Conservation (phyloP, 2,888 invertebrate species). For the Hirtodrosophila cameraria region DNA sequence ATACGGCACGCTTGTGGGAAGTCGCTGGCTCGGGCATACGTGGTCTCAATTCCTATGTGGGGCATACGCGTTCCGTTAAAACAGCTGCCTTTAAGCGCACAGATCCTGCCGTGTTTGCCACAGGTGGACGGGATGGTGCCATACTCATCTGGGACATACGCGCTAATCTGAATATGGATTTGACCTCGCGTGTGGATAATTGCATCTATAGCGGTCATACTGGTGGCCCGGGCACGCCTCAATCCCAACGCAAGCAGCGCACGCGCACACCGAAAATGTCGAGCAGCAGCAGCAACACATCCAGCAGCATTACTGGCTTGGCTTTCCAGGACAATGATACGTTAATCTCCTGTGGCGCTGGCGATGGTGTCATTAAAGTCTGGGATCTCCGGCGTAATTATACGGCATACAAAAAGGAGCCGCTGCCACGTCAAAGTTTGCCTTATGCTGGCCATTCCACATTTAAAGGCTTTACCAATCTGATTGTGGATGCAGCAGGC, state of each 20-base stretch:
- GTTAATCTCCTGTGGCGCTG: constrained; percentile 93
- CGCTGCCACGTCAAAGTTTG: constrained; percentile 89
- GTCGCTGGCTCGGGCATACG: constrained; percentile 85
- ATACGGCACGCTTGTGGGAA: constrained; percentile 92
- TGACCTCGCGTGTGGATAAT: constrained; percentile 88
- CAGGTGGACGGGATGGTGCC: constrained; percentile 94
- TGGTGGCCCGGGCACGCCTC: constrained; percentile 85
- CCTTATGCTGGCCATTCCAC: constrained; percentile 90
- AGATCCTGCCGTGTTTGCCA: constrained; percentile 91
- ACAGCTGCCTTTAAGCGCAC: constrained; percentile 90
- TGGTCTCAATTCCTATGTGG: constrained; percentile 87
- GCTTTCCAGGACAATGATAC: constrained; percentile 92
- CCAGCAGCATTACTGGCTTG: constrained; percentile 92
- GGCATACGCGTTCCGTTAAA: constrained; percentile 93
- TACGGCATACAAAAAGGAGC: constrained; percentile 87
- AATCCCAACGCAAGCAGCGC: constrained; percentile 85
- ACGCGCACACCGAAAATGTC: constrained; percentile 84
- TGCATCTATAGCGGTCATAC: constrained; percentile 86
- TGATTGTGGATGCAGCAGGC: constrained; percentile 89
- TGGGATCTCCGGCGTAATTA: constrained; percentile 95
- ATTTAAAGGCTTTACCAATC: constrained; percentile 90
- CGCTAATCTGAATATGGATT: constrained; percentile 84
- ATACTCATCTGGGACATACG: constrained; percentile 94
- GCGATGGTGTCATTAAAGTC: constrained; percentile 93
- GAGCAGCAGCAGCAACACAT: constrained; percentile 84